Percentiles rank a stretch among this genome's conserved stretches.
These are phyloP conservation scores for Eupithecia dodoneata DNA, from an alignment of 2,888 invertebrate genomes.

Conservation along the genomic window DNA sequence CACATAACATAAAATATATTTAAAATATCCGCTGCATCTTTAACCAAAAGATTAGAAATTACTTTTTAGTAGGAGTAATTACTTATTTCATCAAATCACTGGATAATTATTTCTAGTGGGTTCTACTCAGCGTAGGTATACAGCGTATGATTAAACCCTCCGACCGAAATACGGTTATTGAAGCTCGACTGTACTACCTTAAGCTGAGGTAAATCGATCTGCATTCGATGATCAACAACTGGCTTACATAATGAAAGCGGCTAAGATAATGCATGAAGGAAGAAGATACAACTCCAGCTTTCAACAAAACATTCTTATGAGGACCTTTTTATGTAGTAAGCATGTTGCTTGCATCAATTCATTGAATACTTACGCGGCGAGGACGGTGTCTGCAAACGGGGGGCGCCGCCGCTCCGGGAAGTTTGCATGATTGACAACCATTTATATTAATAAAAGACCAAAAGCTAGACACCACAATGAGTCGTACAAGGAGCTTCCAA, in stretches of 20 bases:
- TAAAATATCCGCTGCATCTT: neutral
- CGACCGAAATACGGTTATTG: conserved; percentile 59
- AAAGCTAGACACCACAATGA: conserved; percentile 71
- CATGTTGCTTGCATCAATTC: conserved; percentile 78
- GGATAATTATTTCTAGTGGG: neutral
- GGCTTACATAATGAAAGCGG: conserved; percentile 71
- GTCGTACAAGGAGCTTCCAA: conserved; percentile 63
- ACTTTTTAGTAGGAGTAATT: neutral
- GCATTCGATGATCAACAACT: conserved; percentile 63
- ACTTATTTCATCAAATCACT: conserved; percentile 6
- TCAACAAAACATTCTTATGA: conserved; percentile 75
- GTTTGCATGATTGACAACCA: conserved; percentile 84
- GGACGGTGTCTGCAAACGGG: conserved; percentile 72
- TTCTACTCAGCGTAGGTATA: conserved; percentile 37
- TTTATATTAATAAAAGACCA: conserved; percentile 81
- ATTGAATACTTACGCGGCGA: conserved; percentile 76
- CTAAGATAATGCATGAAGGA: conserved; percentile 73
- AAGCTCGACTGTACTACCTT: conserved; percentile 60
- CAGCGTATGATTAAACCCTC: conserved; percentile 49
- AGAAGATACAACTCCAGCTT: conserved; percentile 69
- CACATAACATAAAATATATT: conserved; percentile 9
- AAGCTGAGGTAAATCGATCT: conserved; percentile 62
- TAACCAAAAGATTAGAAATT: neutral
- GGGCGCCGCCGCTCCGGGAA: conserved; percentile 73
- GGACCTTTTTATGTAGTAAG: conserved; percentile 61